Percentiles rank a stretch among this genome's conserved stretches.
phyloP scores from a whole-genome alignment of 2,888 invertebrate genomes.

The Norana najaformis region DNA sequence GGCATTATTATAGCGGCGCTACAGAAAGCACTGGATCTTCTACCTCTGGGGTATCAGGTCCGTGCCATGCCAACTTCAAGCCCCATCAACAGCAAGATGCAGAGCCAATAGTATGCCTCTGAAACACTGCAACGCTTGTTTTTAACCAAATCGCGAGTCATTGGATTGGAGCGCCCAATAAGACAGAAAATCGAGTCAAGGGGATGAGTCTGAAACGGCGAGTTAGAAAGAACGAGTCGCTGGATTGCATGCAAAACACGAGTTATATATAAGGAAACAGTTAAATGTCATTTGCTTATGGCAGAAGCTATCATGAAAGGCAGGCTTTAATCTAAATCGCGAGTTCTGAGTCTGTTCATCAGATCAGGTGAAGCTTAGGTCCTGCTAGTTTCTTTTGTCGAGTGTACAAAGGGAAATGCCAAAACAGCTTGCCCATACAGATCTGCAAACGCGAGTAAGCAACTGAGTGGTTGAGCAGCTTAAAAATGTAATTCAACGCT shows the following conservation, averaged over 20 bases:
- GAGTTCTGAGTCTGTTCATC: not conserved
- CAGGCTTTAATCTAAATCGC: not conserved
- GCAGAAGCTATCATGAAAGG: not conserved
- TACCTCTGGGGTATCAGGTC: too few species aligned
- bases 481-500: too few species aligned
- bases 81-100: too few species aligned
- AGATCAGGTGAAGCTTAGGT: not conserved
- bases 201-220: not conserved
- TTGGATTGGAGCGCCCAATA: not conserved
- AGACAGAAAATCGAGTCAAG: not conserved
- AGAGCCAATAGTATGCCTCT: too few species aligned
- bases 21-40: not conserved
- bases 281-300: not conserved
- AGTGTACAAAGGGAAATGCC: too few species aligned
- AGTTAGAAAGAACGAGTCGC: not conserved
- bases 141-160: not conserved
- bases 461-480: too few species aligned
- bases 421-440: too few species aligned
- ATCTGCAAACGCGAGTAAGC: too few species aligned
- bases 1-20: not conserved
- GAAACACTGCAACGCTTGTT: not conserved
- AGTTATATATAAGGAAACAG: not conserved
- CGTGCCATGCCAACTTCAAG: too few species aligned
- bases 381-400: not conserved
- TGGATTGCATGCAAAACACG: not conserved